Conservation (phyloP, 2,797 vertebrate species). For the Cryptoprocta ferox region DNA sequence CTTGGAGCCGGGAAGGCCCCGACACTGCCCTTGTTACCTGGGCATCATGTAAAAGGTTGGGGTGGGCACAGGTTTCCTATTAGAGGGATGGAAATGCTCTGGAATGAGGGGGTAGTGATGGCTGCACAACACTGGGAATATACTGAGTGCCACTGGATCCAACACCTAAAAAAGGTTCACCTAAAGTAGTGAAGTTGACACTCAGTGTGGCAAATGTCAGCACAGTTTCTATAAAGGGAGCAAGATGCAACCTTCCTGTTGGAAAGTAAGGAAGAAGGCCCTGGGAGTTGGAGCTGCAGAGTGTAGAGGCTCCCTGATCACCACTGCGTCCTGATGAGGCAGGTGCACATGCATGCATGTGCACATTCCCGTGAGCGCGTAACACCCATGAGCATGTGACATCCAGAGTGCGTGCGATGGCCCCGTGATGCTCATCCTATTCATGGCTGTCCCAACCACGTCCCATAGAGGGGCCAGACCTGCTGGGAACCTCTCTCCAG, state of each 20-base stretch:
- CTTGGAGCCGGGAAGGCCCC: not conserved
- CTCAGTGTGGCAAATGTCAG: too few relatives aligned
- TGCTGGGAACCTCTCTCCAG: not conserved
- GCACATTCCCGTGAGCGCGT: too few relatives aligned
- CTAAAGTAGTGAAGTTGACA: not conserved
- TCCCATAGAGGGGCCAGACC: not conserved
- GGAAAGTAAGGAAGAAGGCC: not conserved
- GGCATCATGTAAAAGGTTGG: not conserved
- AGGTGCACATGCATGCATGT: fast-evolving
- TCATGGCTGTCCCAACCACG: not conserved
- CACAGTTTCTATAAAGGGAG: not conserved
- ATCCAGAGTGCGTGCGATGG: not conserved
- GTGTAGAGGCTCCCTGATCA: not conserved
- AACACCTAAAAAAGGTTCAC: not conserved
- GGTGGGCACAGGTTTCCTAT: not conserved
- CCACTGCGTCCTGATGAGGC: not conserved
- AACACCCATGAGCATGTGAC: fast-evolving
- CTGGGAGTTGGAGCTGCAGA: not conserved
- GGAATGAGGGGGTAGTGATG: not conserved
- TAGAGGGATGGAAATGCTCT: not conserved
- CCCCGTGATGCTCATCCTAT: not conserved
- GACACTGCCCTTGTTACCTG: not conserved
- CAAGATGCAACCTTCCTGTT: not conserved
- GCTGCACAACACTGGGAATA: fast-evolving
- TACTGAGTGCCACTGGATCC: not conserved